phyloP scores from a whole-genome alignment of 2,888 invertebrate species.

The Ditula angustiorana region DNA sequence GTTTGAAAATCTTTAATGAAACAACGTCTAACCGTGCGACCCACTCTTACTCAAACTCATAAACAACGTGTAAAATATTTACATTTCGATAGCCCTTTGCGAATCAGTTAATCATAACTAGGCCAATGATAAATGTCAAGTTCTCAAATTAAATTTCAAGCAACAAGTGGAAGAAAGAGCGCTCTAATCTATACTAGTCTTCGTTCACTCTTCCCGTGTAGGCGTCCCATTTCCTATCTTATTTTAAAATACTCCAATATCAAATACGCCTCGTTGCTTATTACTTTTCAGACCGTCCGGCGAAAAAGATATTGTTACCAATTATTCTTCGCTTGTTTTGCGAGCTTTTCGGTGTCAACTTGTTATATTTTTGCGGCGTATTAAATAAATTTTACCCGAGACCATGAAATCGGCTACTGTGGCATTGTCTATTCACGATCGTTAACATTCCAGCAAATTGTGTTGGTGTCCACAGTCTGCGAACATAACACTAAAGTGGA shows the following conservation, averaged over 20 bases:
- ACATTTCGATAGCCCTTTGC: not conserved
- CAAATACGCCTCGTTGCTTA: conserved; percentile 4
- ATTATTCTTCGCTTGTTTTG: not conserved
- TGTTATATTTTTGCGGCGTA: not conserved
- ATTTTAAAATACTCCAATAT: conserved; percentile 20
- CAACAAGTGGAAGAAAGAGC: conserved; percentile 32
- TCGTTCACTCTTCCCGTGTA: conserved; percentile 17
- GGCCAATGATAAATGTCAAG: not conserved
- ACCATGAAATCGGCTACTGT: not conserved
- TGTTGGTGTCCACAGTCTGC: not conserved
- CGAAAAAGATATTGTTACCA: conserved; percentile 4
- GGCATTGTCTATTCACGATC: not conserved
- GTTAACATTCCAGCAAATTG: not conserved
- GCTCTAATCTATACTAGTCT: conserved; percentile 23
- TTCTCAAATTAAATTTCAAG: conserved; percentile 24
- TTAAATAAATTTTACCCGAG: not conserved
- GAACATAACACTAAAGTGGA: not conserved
- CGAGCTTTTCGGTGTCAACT: not conserved
- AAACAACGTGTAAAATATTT: not conserved
- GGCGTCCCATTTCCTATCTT: conserved; percentile 25
- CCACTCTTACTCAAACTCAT: not conserved
- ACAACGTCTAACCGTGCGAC: not conserved
- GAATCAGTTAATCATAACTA: not conserved
- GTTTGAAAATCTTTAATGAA: not conserved
- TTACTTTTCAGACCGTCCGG: not conserved